Conservation (phyloP, 2,113 vertebrate genomes). For the Hydropotes inermis region DNA sequence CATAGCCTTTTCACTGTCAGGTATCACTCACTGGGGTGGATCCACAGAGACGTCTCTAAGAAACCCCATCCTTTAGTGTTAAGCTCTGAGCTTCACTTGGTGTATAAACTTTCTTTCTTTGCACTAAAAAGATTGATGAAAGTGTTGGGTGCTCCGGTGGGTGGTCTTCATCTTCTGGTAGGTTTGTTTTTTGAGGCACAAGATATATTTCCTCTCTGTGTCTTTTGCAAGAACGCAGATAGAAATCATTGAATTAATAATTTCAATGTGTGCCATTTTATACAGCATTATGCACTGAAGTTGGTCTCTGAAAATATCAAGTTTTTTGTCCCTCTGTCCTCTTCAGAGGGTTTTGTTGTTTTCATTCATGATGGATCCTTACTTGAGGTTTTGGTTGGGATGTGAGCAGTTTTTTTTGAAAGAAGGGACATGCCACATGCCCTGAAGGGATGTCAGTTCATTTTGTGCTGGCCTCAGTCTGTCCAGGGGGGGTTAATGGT, state of each 20-base stretch:
- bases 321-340: neutral
- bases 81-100: neutral
- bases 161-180: neutral
- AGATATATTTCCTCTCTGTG: neutral
- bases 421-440: rapidly evolving
- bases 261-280: neutral
- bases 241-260: neutral
- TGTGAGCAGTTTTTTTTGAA: neutral
- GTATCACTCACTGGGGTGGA: neutral
- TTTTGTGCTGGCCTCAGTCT: neutral
- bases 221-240: neutral
- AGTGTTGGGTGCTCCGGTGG: too few relatives aligned
- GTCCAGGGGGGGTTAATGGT: neutral
- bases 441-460: too few relatives aligned
- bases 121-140: neutral
- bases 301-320: neutral
- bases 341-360: neutral
- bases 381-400: neutral
- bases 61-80: neutral
- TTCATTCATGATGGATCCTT: neutral
- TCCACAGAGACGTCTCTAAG: neutral
- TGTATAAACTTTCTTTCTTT: neutral
- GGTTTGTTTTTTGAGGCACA: neutral
- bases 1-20: neutral
- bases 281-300: neutral